phyloP scores from a whole-genome alignment of 2,113 vertebrate genomes.

The Zosterops borbonicus region DNA sequence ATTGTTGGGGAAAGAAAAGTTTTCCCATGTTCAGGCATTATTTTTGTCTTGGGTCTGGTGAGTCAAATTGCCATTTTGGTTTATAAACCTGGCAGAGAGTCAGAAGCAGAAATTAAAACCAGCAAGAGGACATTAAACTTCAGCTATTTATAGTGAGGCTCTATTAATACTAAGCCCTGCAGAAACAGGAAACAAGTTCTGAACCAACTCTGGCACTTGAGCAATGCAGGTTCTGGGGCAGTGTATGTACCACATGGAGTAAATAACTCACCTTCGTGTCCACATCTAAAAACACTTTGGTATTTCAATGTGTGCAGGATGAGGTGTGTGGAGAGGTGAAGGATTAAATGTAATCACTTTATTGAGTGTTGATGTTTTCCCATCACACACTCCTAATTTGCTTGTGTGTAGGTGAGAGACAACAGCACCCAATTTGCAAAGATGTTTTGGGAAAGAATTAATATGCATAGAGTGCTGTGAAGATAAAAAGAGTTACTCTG shows the following conservation, averaged over 20 bases:
- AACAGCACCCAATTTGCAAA: neutral
- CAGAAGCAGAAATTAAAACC: conserved; percentile 19
- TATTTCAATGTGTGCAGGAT: neutral
- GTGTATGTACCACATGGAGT: neutral
- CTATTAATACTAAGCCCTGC: neutral
- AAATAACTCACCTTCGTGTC: neutral
- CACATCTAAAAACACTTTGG: neutral
- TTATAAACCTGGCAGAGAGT: neutral
- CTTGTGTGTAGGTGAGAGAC: conserved; percentile 22
- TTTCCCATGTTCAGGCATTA: conserved; percentile 19
- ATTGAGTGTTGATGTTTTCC: neutral
- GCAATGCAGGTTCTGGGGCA: neutral
- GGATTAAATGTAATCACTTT: neutral
- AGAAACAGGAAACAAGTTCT: neutral
- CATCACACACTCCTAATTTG: neutral
- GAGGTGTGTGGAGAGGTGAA: neutral
- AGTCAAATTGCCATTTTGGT: conserved; percentile 29
- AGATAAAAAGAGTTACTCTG: conserved; percentile 28
- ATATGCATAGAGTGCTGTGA: neutral
- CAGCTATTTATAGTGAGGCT: neutral
- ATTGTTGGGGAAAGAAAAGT: neutral
- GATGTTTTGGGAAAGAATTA: neutral
- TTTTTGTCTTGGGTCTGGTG: neutral
- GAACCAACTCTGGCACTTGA: neutral
- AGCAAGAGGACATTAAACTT: neutral